Conservation (phyloP, 2,888 invertebrate species). For the Agrochola litura region DNA sequence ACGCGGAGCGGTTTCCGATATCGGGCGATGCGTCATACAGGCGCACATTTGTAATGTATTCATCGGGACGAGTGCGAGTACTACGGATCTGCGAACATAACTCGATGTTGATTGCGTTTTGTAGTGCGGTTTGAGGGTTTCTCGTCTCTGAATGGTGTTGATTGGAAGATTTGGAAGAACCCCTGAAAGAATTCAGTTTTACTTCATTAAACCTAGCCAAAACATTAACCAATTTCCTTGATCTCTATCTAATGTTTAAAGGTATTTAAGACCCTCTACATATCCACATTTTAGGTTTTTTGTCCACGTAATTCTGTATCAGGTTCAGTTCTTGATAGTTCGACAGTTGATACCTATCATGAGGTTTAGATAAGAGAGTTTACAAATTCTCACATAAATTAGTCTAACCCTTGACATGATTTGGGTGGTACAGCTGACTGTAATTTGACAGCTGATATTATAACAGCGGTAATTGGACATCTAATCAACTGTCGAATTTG, state of each 20-base stretch:
- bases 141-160: not conserved
- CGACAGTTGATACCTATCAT: not conserved
- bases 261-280: not conserved
- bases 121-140: constrained; percentile 16
- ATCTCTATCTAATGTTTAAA: not conserved
- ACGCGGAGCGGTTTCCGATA: constrained; percentile 72
- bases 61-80: constrained; percentile 56
- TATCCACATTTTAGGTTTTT: not conserved
- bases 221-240: not conserved
- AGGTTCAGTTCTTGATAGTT: not conserved
- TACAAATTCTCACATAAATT: constrained; percentile 28
- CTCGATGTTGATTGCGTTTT: constrained; percentile 57
- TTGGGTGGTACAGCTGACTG: constrained; percentile 23
- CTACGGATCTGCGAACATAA: constrained; percentile 47
- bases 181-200: not conserved
- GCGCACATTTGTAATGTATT: constrained; percentile 70
- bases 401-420: constrained; percentile 39
- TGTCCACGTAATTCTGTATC: not conserved
- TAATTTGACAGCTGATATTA: constrained; percentile 60
- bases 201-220: not conserved
- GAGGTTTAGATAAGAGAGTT: not conserved
- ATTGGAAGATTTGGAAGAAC: not conserved
- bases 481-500: constrained; percentile 53
- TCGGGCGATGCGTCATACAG: constrained; percentile 67
- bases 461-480: constrained; percentile 48